Base-by-base conservation (phyloP, 2,888 invertebrate species). In the Argyresthia goedartella region DNA sequence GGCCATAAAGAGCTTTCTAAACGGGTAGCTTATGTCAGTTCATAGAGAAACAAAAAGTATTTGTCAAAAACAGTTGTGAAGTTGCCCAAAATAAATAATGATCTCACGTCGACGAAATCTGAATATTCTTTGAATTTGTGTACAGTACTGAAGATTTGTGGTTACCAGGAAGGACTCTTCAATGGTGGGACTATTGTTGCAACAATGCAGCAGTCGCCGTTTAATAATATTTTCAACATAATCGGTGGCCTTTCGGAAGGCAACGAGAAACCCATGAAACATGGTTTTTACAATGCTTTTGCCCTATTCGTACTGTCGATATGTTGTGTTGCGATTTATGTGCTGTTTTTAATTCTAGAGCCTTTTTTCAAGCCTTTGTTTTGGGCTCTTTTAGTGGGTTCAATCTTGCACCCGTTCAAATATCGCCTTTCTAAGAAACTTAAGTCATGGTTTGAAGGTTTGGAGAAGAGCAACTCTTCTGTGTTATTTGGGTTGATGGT, bases 301-400 rank as follows among this genome's bases (percentile, higher is more conserved):
- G 95, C 95, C n/a, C 80, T 95, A 52, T 89, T 95, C 61, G 88
- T 95, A 58, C 81, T 95, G 56, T 82, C 89, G 45, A 73, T 93
- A 50, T 90, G 91, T 60, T 90, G 90, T 67, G 89, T 89, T 41
- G 93, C 93, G 13, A 88, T 91, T 44, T 92, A 91, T 71, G 94
- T 94, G 1, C 88, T 96, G 8, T 96, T 94, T 75, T 89, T 95
- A 57, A 94, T 96, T 59, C 82, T 98, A 35, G 94, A 95, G 64
- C 97, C 97, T 0, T 98, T 98, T 77, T 91, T 99, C 39, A 93
- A 95, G 60, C 98, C 99, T 0, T 78, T 99, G 52, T 89, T 98
- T 61, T 99, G 99, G 99, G 98, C 99, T 0, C 87, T 97, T 53
- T 86, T 99, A 36, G 95, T 97, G 65, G 99, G 99, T n/a, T 97